Evolutionary conservation across 2,113 vertebrate genomes (phyloP), one percentile per base, ranked within the genome.

Genomic region (Microtus montanus): DNA sequence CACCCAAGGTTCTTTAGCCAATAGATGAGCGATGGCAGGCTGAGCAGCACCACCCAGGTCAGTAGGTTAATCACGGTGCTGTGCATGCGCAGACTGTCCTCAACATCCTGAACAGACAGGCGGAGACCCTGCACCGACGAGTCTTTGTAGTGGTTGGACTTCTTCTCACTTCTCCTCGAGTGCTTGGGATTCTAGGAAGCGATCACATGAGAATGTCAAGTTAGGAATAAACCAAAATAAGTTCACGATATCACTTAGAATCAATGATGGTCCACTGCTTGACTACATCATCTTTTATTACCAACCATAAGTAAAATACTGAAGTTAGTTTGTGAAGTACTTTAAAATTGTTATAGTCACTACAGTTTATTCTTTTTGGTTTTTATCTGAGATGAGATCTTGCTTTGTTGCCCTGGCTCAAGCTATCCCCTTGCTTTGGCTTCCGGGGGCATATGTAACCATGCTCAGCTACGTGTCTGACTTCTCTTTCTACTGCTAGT

Each of bases 1-100:
- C 98, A 99, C 99, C 99, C 99, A 97, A 99, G 98, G 98, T 99
- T 99, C 95, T 99, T 99, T 28, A 98, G 91, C 99, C 99, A 99
- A 96, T 99, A 99, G 97, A 99, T 97, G 35, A 99, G 98, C 7
- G 99, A 99, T 0, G 99, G 99, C 35, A 98, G 97, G 79, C 97
- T 98, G 91, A 99, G 98, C 96, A 99, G 98, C 38, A 99, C 96
- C 7, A 99, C 98, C 90, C 99, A 99, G 0, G 98, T 98, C 90
- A 99, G 95, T 74, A 99, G 98, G 30, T 98, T 98, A 0, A 99
- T 98, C 79, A 99, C 88, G 47, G 98, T 99, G 83, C 98, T 75
- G 75, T 99, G 99, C 93, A 99, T 98, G 95, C 98, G 98, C 24
- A 99, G 98, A 96, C 98, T 99, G 13, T 98, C 99, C 82, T 98